Conservation (phyloP, 2,888 invertebrate species). For the Thalpophila matura region DNA sequence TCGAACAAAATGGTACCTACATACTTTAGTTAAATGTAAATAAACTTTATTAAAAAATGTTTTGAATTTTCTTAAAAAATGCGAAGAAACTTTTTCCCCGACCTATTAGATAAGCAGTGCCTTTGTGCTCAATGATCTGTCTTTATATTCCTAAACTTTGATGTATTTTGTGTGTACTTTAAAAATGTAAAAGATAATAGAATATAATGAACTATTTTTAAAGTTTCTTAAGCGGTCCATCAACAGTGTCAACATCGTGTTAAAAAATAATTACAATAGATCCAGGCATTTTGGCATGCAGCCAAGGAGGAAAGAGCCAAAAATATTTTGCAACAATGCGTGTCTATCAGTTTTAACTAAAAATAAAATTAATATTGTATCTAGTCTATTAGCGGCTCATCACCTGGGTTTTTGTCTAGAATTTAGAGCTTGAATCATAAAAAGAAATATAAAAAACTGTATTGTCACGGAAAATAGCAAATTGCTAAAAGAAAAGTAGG, state of each 20-base stretch:
- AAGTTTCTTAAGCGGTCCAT: conserved; percentile 23
- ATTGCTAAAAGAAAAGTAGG: too few relatives aligned
- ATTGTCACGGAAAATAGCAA: too few relatives aligned
- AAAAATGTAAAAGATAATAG: background rate
- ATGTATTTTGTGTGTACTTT: too few relatives aligned
- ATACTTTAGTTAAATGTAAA: too few relatives aligned
- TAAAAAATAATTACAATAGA: conserved; percentile 15
- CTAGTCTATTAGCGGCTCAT: background rate
- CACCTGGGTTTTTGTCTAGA: conserved; percentile 6
- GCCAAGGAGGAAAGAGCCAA: conserved; percentile 20
- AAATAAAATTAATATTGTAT: conserved; percentile 17
- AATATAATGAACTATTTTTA: conserved; percentile 11
- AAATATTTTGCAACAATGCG: conserved; percentile 26
- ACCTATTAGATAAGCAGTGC: too few relatives aligned
- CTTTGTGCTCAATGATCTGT: too few relatives aligned
- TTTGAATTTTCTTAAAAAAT: too few relatives aligned
- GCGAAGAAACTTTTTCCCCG: too few relatives aligned
- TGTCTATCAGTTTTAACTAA: conserved; percentile 12
- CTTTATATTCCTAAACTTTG: too few relatives aligned
- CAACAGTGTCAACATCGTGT: conserved; percentile 23
- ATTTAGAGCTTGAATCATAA: background rate
- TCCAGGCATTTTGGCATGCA: conserved; percentile 35
- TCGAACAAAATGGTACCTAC: too few relatives aligned
- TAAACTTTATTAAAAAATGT: too few relatives aligned
- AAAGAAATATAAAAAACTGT: background rate